phyloP scores from a whole-genome alignment of 1,140 invertebrate genomes.

The Drosophila lacteicornis region DNA sequence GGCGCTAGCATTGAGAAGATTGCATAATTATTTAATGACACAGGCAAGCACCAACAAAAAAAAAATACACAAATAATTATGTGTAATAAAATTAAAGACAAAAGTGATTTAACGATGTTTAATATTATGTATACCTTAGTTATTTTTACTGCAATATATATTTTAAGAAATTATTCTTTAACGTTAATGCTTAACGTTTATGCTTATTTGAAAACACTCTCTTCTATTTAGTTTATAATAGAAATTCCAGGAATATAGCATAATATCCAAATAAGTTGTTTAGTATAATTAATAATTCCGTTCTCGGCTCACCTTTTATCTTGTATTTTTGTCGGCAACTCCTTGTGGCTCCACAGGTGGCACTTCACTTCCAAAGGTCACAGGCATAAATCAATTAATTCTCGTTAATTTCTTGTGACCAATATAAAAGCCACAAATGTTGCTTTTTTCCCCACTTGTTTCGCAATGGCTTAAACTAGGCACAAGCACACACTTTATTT shows the following conservation, averaged over 20 bases:
- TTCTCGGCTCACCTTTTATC: conserved; percentile 13
- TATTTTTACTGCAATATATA: too few relatives aligned
- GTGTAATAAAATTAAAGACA: not conserved
- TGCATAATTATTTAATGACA: conserved; percentile 55
- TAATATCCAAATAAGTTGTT: not conserved
- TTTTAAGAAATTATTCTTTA: too few relatives aligned
- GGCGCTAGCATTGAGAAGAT: conserved; percentile 40
- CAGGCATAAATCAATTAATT: conserved; percentile 28
- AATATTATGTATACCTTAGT: not conserved
- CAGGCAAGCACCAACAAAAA: not conserved
- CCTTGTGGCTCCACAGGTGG: conserved; percentile 26
- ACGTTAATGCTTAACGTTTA: too few relatives aligned
- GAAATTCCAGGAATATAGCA: too few relatives aligned
- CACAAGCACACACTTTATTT: conserved; percentile 32
- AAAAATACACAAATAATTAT: conserved; percentile 3
- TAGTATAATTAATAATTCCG: not conserved
- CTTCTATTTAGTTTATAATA: too few relatives aligned
- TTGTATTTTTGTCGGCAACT: not conserved
- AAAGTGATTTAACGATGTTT: not conserved
- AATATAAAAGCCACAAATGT: conserved; percentile 8
- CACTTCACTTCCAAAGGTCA: conserved; percentile 30
- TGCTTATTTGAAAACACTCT: not conserved
- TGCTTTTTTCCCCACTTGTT: conserved; percentile 20
- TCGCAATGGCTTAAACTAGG: conserved; percentile 39
- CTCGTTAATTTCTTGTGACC: conserved; percentile 1